Percentiles rank a stretch among this genome's conserved stretches.
These are phyloP conservation scores for Campylomormyrus tamandua DNA, from an alignment of 2,113 vertebrate genomes.

Conservation along the genomic window DNA sequence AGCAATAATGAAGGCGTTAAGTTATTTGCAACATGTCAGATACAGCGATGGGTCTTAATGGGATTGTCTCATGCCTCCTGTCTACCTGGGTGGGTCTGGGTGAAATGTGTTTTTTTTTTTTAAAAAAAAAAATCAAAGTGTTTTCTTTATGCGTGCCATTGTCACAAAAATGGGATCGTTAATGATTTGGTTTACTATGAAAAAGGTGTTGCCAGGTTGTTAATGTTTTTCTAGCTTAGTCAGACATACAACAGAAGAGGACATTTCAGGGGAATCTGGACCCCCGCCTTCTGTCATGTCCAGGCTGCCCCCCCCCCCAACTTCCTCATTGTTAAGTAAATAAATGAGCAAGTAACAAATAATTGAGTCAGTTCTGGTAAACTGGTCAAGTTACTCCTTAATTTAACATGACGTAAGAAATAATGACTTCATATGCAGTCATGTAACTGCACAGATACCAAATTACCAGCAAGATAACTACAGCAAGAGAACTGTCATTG, in stretches of 20 bases:
- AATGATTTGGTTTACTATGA: too few relatives aligned
- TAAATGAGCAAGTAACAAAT: neutral
- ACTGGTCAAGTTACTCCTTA: neutral
- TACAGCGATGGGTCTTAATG: neutral
- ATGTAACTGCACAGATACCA: neutral
- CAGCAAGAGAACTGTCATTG: neutral
- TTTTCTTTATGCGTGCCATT: neutral
- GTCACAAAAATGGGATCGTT: neutral
- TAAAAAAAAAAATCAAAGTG: neutral
- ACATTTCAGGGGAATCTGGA: neutral
- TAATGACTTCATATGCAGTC: neutral
- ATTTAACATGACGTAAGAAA: neutral
- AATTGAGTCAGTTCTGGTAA: neutral
- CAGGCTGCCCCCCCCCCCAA: neutral
- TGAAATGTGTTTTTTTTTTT: neutral
- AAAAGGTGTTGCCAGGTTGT: neutral
- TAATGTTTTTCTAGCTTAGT: conserved; percentile 4
- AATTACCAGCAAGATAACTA: neutral
- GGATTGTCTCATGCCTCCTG: neutral
- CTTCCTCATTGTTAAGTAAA: neutral
- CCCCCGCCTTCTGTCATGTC: neutral
- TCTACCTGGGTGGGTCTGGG: neutral
- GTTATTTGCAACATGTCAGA: neutral
- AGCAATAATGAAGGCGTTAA: neutral
- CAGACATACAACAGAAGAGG: neutral